These are phyloP conservation scores for Pogonophryne albipinna DNA, from an alignment of 2,797 vertebrate species.

Conservation along the genomic window DNA sequence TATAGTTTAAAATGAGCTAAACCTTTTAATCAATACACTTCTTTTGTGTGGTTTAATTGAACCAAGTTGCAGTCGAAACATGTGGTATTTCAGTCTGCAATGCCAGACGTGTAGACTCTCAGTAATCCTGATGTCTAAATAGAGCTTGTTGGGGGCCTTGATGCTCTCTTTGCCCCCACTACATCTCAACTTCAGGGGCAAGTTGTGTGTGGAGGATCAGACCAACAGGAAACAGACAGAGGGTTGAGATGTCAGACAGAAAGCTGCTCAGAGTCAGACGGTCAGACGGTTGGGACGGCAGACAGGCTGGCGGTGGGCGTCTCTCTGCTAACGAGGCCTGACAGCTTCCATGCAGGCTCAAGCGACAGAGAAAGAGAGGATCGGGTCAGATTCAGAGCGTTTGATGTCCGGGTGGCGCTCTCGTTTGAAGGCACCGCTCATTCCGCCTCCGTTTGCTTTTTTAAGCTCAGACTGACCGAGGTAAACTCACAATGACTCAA, in stretches of 20 bases:
- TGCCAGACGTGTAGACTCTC: too few species aligned
- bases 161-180: constrained; percentile 9
- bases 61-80: too few species aligned
- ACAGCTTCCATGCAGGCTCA: constrained; percentile 73
- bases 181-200: constrained; percentile 10
- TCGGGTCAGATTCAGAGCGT: constrained; percentile 54
- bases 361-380: constrained; percentile 64
- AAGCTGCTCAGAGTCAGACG: constrained; percentile 40
- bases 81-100: too few species aligned
- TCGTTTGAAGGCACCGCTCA: constrained; percentile 67
- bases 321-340: constrained; percentile 73
- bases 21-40: too few species aligned
- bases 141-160: not conserved
- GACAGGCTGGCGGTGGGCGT: constrained; percentile 74
- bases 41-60: too few species aligned
- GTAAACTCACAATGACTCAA: constrained; percentile 46
- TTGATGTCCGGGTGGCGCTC: constrained; percentile 65
- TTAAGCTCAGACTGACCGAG: constrained; percentile 47
- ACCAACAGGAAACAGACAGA: constrained; percentile 44
- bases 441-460: constrained; percentile 65
- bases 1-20: too few species aligned
- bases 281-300: constrained; percentile 58
- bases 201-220: constrained; percentile 18
- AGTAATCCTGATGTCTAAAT: too few species aligned
- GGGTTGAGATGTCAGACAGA: constrained; percentile 55